Conservation (phyloP, 2,888 invertebrate genomes). For the Leuctra nigra region DNA sequence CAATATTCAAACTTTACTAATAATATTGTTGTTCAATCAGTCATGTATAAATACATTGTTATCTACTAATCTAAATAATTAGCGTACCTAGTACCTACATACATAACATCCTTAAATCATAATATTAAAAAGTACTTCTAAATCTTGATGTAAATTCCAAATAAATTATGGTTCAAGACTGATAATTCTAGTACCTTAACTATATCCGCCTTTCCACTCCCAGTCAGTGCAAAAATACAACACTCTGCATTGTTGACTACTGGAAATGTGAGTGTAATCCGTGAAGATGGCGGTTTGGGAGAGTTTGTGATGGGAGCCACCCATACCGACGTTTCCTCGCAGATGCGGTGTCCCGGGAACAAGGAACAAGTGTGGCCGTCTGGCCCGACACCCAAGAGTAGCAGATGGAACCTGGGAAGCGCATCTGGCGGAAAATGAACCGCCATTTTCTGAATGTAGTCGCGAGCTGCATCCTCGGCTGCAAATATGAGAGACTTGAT, state of each 20-base stretch:
- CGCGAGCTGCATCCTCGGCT: constrained; percentile 70
- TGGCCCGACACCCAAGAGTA: constrained; percentile 93
- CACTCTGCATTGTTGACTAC: constrained; percentile 79
- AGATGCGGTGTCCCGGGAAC: constrained; percentile 73
- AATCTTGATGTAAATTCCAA: constrained; percentile 7
- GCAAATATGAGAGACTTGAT: too few species aligned
- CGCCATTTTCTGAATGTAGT: constrained; percentile 62
- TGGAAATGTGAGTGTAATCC: constrained; percentile 88
- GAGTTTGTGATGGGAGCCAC: constrained; percentile 86
- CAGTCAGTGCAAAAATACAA: constrained; percentile 79
- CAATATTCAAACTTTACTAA: too few species aligned
- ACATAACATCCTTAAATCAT: background rate
- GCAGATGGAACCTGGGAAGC: constrained; percentile 72
- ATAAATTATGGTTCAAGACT: constrained; percentile 4
- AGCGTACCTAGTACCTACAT: background rate
- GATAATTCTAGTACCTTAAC: constrained; percentile 56
- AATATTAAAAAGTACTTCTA: background rate
- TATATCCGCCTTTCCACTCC: constrained; percentile 82
- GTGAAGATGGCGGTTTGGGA: constrained; percentile 88
- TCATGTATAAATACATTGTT: too few species aligned
- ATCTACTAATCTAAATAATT: too few species aligned
- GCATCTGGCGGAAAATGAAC: constrained; percentile 51
- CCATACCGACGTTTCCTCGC: constrained; percentile 56
- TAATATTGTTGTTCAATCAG: too few species aligned
- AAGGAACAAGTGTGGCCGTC: constrained; percentile 98